Evolutionary conservation across 2,888 invertebrate genomes (phyloP).

Genomic region (Hirtodrosophila alboralis): DNA sequence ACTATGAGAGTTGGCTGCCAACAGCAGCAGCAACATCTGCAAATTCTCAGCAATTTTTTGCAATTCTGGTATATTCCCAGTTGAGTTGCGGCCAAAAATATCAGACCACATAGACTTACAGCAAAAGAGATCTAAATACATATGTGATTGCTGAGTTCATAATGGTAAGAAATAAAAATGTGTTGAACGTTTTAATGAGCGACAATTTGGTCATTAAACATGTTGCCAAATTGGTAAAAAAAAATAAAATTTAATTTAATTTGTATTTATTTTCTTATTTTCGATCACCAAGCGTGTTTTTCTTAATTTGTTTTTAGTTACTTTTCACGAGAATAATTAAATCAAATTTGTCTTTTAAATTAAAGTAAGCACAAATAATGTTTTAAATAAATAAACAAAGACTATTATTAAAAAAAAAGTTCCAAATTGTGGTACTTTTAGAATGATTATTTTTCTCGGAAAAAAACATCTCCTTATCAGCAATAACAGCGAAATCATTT

Average conservation of each 20-base stretch:
- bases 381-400: too few species aligned
- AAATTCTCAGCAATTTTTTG: conserved; percentile 28
- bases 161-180: conserved; percentile 51
- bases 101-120: conserved; percentile 24
- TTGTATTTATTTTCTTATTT: too few species aligned
- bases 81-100: conserved; percentile 15
- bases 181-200: conserved; percentile 44
- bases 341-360: too few species aligned
- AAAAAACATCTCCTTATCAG: too few species aligned
- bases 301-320: too few species aligned
- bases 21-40: conserved; percentile 34
- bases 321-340: too few species aligned
- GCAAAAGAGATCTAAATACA: conserved; percentile 21
- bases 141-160: conserved; percentile 16
- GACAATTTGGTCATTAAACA: conserved; percentile 31
- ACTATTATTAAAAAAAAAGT: too few species aligned
- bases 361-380: too few species aligned
- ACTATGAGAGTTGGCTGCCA: conserved; percentile 32
- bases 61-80: conserved; percentile 3
- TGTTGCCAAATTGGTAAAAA: conserved; percentile 31
- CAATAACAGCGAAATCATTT: too few species aligned
- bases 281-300: too few species aligned
- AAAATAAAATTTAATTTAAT: not conserved
- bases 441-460: too few species aligned
- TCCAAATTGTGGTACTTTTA: too few species aligned